These are phyloP conservation scores for Lethocerus indicus DNA, from an alignment of 1,140 invertebrate genomes.

Conservation along the genomic window DNA sequence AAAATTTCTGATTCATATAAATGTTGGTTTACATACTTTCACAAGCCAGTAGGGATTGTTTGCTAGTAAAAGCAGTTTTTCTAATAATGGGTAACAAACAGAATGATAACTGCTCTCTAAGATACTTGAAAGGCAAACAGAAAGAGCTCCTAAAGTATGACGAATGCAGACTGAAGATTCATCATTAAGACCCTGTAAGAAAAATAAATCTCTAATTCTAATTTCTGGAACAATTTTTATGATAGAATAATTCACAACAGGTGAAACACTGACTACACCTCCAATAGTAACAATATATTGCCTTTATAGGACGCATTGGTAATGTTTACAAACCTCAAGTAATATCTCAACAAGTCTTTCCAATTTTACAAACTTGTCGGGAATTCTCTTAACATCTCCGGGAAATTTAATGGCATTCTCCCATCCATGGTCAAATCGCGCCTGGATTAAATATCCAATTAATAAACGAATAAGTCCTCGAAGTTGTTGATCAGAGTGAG, in stretches of 20 bases:
- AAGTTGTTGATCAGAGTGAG: conserved; percentile 55
- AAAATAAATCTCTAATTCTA: neutral
- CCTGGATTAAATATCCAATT: conserved; percentile 44
- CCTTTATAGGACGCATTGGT: too few species aligned
- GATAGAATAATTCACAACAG: too few species aligned
- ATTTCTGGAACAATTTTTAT: too few species aligned
- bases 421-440: conserved; percentile 33
- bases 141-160: conserved; percentile 38
- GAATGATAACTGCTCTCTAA: conserved; percentile 35
- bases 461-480: conserved; percentile 50
- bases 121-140: conserved; percentile 38
- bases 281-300: too few species aligned
- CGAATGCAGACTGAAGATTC: conserved; percentile 47
- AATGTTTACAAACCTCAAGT: too few species aligned
- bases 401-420: too few species aligned
- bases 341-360: too few species aligned
- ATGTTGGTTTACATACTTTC: conserved; percentile 37
- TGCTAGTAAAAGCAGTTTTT: conserved; percentile 39
- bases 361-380: too few species aligned
- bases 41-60: conserved; percentile 75
- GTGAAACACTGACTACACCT: too few species aligned
- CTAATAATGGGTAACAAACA: conserved; percentile 34
- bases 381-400: too few species aligned
- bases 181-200: conserved; percentile 42
- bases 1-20: conserved; percentile 23